A percentile compares a stretch with the other conserved stretches of the same genome.
Conservation (phyloP, 1,140 invertebrate genomes). For the Lycorma delicatula region DNA sequence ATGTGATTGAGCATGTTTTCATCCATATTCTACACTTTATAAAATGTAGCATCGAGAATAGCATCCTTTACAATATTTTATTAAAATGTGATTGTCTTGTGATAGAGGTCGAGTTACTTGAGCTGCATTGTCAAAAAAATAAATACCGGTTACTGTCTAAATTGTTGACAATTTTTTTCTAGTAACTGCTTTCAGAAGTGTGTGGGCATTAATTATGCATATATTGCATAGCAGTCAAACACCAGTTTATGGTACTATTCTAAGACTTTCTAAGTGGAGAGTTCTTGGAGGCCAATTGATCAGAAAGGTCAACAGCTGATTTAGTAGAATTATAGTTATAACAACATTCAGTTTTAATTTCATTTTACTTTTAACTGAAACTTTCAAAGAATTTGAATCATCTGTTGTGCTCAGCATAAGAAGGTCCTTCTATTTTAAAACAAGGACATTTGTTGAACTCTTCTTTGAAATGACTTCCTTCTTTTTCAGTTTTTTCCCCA, state of each 20-base stretch:
- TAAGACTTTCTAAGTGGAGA: neutral
- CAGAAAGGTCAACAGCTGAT: neutral
- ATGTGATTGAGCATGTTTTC: neutral
- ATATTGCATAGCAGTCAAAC: neutral
- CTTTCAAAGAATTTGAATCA: neutral
- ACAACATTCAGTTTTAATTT: neutral
- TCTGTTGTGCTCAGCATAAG: neutral
- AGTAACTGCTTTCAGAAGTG: neutral
- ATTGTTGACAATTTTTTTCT: neutral
- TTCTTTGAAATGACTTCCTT: too few species aligned
- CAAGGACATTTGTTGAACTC: too few species aligned
- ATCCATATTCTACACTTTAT: neutral
- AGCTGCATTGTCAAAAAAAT: neutral
- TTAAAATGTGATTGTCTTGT: neutral
- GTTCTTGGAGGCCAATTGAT: conserved; percentile 1
- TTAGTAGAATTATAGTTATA: neutral
- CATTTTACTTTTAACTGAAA: neutral
- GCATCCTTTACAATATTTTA: conserved; percentile 1
- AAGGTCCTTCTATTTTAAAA: too few species aligned
- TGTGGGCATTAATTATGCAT: neutral
- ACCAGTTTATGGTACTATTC: neutral
- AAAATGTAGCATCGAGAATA: neutral
- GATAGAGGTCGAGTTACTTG: neutral
- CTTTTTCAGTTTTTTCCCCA: too few species aligned
- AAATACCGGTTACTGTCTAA: neutral